A percentile compares a stretch with the other conserved stretches of the same genome.
These are phyloP conservation scores for Drosophila pseudoananassae DNA, from an alignment of 1,140 invertebrate genomes.

Conservation along the genomic window DNA sequence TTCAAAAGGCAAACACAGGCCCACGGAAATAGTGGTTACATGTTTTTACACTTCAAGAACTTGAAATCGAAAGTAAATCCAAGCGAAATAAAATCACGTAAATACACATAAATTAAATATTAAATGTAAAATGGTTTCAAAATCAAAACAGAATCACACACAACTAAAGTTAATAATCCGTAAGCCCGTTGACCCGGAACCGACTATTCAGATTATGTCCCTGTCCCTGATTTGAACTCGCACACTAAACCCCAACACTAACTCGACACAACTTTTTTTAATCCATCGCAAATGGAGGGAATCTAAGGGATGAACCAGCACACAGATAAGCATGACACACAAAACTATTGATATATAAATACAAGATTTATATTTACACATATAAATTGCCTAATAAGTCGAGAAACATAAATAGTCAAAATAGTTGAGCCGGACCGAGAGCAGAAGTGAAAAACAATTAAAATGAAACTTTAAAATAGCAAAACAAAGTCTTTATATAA, in stretches of 20 bases:
- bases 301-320: slow-evolving; percentile 36
- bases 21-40: slow-evolving; percentile 27
- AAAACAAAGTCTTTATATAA: slow-evolving; percentile 71
- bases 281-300: slow-evolving; percentile 10
- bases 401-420: slow-evolving; percentile 46
- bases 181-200: slow-evolving; percentile 27
- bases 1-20: slow-evolving; percentile 1
- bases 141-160: slow-evolving; percentile 65
- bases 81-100: slow-evolving; percentile 45
- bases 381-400: slow-evolving; percentile 55
- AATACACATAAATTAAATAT: slow-evolving; percentile 63
- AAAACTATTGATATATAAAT: slow-evolving; percentile 39
- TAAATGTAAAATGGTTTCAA: slow-evolving; percentile 82
- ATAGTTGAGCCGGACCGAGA: slow-evolving; percentile 53
- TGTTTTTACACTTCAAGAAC: slow-evolving; percentile 41
- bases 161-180: slow-evolving; percentile 36
- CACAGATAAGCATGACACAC: slow-evolving; percentile 40
- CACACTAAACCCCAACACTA: slow-evolving; percentile 2
- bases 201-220: slow-evolving; percentile 30
- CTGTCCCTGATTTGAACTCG: slow-evolving; percentile 17
- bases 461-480: slow-evolving; percentile 63
- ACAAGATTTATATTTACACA: slow-evolving; percentile 73
- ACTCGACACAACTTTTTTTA: not conserved
- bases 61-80: slow-evolving; percentile 29
- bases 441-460: slow-evolving; percentile 36